Percentiles rank a stretch among this genome's conserved stretches.
phyloP scores from a whole-genome alignment of 2,888 invertebrate genomes.

The Brachyptera putata region DNA sequence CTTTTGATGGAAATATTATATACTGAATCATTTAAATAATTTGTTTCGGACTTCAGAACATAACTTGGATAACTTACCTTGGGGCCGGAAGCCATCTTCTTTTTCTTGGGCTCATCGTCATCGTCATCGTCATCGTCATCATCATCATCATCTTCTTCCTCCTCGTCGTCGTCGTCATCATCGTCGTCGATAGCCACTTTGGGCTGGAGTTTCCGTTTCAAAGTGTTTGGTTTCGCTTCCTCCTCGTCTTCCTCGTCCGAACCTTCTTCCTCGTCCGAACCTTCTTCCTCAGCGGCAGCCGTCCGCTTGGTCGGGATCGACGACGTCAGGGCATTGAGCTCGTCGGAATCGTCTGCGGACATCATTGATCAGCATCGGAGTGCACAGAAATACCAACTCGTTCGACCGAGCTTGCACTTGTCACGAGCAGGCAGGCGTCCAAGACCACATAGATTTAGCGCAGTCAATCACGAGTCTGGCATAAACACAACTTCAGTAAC shows the following conservation, averaged over 20 bases:
- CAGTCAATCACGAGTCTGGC: no score
- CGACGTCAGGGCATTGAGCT: neutral
- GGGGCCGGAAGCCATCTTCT: neutral
- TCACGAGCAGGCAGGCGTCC: no score
- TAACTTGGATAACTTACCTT: no score
- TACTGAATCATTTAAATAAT: no score
- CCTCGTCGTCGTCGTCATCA: slow-evolving; percentile 12
- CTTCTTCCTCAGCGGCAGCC: neutral
- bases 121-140: slow-evolving; percentile 5
- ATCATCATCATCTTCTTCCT: neutral
- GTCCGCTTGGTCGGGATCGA: neutral
- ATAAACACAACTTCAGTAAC: no score
- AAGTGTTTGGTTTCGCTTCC: neutral
- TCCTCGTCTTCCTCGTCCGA: neutral
- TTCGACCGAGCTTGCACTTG: no score
- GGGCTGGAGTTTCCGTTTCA: neutral
- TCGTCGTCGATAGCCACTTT: neutral
- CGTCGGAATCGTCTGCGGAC: no score
- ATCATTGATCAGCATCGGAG: no score
- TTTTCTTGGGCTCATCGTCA: neutral
- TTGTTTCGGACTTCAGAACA: no score
- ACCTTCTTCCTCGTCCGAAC: slow-evolving; percentile 4
- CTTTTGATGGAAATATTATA: no score
- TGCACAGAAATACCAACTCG: no score
- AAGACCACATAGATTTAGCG: no score